Evolutionary conservation across 2,888 invertebrate genomes (phyloP).

Genomic region (Hypomecis punctinalis): DNA sequence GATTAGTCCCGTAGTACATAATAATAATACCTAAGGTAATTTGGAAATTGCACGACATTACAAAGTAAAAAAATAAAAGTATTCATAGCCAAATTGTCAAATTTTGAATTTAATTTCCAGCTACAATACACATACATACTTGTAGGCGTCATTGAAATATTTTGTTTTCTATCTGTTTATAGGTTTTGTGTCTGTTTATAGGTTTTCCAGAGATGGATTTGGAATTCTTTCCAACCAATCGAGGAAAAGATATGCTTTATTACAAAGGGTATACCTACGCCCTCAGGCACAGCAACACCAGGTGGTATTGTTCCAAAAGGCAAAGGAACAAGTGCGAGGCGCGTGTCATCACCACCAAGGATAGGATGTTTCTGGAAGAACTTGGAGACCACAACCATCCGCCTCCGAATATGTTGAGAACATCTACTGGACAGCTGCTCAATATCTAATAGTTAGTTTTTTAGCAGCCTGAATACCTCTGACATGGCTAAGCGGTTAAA

Average conservation of each 20-base stretch:
- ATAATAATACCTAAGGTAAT: too few relatives aligned
- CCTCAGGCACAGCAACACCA: conserved; percentile 44
- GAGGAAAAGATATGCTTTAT: conserved; percentile 41
- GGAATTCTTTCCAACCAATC: conserved; percentile 42
- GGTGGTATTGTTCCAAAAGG: conserved; percentile 62
- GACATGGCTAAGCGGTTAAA: too few relatives aligned
- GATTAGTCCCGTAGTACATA: too few relatives aligned
- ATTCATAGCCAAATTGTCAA: too few relatives aligned
- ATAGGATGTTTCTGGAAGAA: conserved; percentile 39
- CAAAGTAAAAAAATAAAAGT: too few relatives aligned
- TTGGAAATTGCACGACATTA: too few relatives aligned
- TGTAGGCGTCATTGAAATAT: too few relatives aligned
- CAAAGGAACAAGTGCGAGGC: conserved; percentile 50
- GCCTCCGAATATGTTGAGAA: conserved; percentile 19
- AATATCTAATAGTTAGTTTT: not conserved
- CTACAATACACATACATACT: too few relatives aligned
- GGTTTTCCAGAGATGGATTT: conserved; percentile 31
- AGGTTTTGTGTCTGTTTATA: conserved; percentile 1
- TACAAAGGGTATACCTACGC: conserved; percentile 44
- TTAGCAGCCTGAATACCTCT: too few relatives aligned
- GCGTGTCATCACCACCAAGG: conserved; percentile 41
- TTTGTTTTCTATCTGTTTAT: too few relatives aligned
- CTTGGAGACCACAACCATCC: conserved; percentile 49
- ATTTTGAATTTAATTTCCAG: too few relatives aligned
- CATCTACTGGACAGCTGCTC: conserved; percentile 3